Evolutionary conservation across 2,888 invertebrate species (phyloP).

Genomic region (Leptodirus hochenwartii): DNA sequence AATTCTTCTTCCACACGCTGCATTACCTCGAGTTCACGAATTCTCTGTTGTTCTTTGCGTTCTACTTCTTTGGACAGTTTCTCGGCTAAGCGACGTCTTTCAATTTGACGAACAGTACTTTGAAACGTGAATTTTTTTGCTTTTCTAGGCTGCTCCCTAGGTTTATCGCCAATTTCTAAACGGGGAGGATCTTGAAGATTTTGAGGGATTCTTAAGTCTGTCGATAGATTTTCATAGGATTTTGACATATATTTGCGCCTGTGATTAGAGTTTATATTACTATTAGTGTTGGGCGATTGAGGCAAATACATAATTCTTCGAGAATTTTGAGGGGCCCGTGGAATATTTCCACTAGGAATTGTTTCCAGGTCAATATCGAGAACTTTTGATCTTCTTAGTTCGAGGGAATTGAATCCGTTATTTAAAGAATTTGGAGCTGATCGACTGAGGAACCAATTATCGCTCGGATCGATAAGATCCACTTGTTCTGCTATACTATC

Average conservation of each 20-base stretch:
- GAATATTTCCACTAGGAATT: constrained; percentile 10
- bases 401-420: constrained; percentile 31
- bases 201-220: too few species aligned
- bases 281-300: constrained; percentile 13
- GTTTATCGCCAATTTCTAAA: too few species aligned
- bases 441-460: constrained; percentile 67
- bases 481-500: too few species aligned
- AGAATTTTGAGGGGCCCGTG: constrained; percentile 22
- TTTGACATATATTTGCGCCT: constrained; percentile 23
- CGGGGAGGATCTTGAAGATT: constrained; percentile 24
- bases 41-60: constrained; percentile 53
- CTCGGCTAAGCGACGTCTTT: constrained; percentile 53
- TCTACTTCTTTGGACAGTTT: constrained; percentile 60
- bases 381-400: constrained; percentile 16
- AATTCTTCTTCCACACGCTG: constrained; percentile 75
- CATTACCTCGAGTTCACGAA: constrained; percentile 66
- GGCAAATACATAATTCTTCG: constrained; percentile 71
- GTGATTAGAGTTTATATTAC: constrained; percentile 9
- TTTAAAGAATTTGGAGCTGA: constrained; percentile 64
- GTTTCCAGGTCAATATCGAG: constrained; percentile 15
- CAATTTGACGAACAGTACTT: constrained; percentile 66
- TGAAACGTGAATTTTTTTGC: constrained; percentile 65
- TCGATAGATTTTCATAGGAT: constrained; percentile 29
- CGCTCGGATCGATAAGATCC: constrained; percentile 26
- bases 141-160: constrained; percentile 20